Conservation (phyloP, 1,140 invertebrate genomes). For the Caenorhabditis remanei region DNA sequence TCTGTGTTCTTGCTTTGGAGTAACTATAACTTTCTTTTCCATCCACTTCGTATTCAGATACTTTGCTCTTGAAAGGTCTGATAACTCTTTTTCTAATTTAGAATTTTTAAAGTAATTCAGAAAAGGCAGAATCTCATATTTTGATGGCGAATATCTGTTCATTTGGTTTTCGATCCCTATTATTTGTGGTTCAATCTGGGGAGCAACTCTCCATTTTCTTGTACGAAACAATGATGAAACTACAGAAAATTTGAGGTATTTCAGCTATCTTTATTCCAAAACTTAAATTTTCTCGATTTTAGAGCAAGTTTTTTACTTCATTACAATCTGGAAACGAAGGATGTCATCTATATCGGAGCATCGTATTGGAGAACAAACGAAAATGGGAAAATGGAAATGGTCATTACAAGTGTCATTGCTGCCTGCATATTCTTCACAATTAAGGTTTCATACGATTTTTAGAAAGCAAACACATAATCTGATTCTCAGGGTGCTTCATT, state of each 20-base stretch:
- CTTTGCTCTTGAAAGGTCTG: background rate
- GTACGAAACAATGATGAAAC: background rate
- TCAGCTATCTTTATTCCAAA: background rate
- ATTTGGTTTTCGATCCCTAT: background rate
- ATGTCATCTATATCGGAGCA: background rate
- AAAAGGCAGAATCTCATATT: background rate
- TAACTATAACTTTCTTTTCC: background rate
- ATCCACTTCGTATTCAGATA: slow-evolving; percentile 9
- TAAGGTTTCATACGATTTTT: background rate
- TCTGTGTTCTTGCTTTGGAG: background rate
- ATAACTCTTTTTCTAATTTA: background rate
- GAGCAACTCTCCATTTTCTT: background rate
- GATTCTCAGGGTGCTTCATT: background rate
- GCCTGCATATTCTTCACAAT: background rate
- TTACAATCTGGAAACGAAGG: background rate
- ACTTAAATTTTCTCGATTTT: background rate
- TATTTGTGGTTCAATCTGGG: background rate
- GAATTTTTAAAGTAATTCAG: background rate
- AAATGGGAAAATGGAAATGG: background rate
- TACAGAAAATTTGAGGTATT: background rate
- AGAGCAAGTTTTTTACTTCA: background rate
- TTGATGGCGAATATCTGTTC: background rate
- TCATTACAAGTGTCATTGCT: background rate
- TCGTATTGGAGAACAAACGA: background rate
- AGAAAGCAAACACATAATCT: background rate